Percentiles rank a stretch among this genome's conserved stretches.
Evolutionary conservation across 1,140 invertebrate genomes (phyloP).

Genomic region (Teleopsis dalmanni): DNA sequence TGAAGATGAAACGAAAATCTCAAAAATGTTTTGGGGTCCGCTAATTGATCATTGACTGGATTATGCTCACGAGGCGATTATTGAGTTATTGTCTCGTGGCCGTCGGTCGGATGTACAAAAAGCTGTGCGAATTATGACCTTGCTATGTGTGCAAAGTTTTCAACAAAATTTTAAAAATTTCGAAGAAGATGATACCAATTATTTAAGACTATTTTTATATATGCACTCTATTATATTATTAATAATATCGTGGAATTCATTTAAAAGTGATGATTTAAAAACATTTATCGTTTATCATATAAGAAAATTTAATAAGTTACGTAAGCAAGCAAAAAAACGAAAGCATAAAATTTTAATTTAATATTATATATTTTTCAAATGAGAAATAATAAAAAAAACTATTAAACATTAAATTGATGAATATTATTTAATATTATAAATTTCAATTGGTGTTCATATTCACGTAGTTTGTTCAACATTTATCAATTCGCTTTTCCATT

Average conservation of each 20-base stretch:
- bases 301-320: conserved; percentile 32
- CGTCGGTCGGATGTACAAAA: conserved; percentile 34
- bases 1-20: conserved; percentile 65
- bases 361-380: too few species aligned
- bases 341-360: conserved; percentile 7
- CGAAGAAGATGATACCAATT: conserved; percentile 19
- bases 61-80: conserved; percentile 21
- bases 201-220: conserved; percentile 41
- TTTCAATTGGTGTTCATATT: too few species aligned
- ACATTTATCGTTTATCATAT: conserved; percentile 32
- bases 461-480: too few species aligned
- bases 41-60: conserved; percentile 46
- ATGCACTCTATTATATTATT: conserved; percentile 38
- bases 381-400: too few species aligned
- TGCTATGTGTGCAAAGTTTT: conserved; percentile 17
- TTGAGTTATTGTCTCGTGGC: conserved; percentile 17
- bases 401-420: too few species aligned
- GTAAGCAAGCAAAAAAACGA: conserved; percentile 30
- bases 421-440: too few species aligned
- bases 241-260: conserved; percentile 29
- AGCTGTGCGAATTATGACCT: conserved; percentile 25
- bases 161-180: conserved; percentile 5
- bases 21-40: conserved; percentile 79
- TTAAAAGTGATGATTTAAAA: conserved; percentile 33
- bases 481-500: too few species aligned